Evolutionary conservation across 1,140 invertebrate genomes (phyloP), one percentile per base, ranked within the genome.

Genomic region (Rhagoletis zephyria): DNA sequence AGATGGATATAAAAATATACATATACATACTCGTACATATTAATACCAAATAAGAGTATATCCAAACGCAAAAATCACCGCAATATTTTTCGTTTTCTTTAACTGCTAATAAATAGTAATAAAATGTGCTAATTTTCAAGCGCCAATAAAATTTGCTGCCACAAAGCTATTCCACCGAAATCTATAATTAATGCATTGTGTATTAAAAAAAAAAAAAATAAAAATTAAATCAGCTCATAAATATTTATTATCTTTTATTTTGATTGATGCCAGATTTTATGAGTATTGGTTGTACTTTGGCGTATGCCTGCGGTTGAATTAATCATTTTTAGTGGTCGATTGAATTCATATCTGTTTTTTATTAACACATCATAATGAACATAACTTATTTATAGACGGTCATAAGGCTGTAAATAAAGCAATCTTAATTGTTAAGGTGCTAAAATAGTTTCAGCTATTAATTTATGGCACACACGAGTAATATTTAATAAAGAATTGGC

Each of bases 261-360:
- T 81, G 74, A 81, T 81, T 81, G 74, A 81, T 81, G 74, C 9
- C n/a, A 19, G 42, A 42, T 14, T 81, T 81, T 56, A 81, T 56
- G 30, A 30, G 30, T 30, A 30, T 30, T 30, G 30, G 30, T 30
- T 30, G 30, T 48, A 4, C 10, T 48, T 30, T 30, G 30, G 30
- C 30, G 30, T 30, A 30, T 81, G 74, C 16, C 7, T n/a, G 74
- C 48, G 74, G 45, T 51, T 56, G 45, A 42, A 30, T 16, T 81
- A 81, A 81, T 81, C 74, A 81, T 16, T 81, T 81, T 81, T 81
- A 14, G 19, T 19, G 30, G 30, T 30, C 30, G 30, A 30, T 30
- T 30, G 30, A 30, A 30, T 30, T 30, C 30, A 30, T 30, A 30
- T 30, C 30, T 30, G 30, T 56, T 9, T 51, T 19, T 56, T n/a